phyloP scores from a whole-genome alignment of 2,113 vertebrate genomes.

The Amphiprion ocellaris region DNA sequence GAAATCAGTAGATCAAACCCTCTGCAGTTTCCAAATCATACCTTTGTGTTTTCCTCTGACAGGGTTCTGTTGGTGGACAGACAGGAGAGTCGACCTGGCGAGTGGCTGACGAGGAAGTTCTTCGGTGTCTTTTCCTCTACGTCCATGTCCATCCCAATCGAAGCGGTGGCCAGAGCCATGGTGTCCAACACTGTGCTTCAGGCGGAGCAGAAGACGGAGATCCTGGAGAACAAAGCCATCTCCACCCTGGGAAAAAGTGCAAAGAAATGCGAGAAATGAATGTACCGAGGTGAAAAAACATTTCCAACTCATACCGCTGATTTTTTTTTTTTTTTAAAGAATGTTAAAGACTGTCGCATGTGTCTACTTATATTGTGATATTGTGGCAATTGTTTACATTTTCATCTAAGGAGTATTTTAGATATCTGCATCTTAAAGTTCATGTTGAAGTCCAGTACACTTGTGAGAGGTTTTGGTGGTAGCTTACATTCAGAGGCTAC shows the following conservation, averaged over 20 bases:
- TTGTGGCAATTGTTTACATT: too few relatives aligned
- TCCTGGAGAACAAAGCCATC: slow-evolving; percentile 88
- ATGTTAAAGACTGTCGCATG: too few relatives aligned
- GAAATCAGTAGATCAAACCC: neutral
- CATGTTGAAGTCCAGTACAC: too few relatives aligned
- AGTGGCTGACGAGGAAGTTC: slow-evolving; percentile 84
- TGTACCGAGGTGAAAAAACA: neutral
- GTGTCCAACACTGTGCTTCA: slow-evolving; percentile 82
- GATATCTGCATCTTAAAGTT: too few relatives aligned
- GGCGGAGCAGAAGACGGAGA: slow-evolving; percentile 69
- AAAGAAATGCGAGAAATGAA: slow-evolving; percentile 46
- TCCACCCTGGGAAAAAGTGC: slow-evolving; percentile 72
- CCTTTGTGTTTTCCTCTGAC: slow-evolving; percentile 14
- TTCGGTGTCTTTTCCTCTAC: slow-evolving; percentile 72
- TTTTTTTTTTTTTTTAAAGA: too few relatives aligned
- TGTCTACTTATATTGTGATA: too few relatives aligned
- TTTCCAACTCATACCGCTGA: too few relatives aligned
- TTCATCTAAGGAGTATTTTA: too few relatives aligned
- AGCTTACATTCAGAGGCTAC: too few relatives aligned
- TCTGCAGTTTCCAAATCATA: neutral
- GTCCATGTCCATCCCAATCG: slow-evolving; percentile 81
- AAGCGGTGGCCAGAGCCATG: slow-evolving; percentile 76
- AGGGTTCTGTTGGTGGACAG: slow-evolving; percentile 85
- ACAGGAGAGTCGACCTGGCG: slow-evolving; percentile 81
- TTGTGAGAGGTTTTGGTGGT: too few relatives aligned